These are phyloP conservation scores for Labroides dimidiatus DNA, from an alignment of 2,797 vertebrate species.

Conservation along the genomic window DNA sequence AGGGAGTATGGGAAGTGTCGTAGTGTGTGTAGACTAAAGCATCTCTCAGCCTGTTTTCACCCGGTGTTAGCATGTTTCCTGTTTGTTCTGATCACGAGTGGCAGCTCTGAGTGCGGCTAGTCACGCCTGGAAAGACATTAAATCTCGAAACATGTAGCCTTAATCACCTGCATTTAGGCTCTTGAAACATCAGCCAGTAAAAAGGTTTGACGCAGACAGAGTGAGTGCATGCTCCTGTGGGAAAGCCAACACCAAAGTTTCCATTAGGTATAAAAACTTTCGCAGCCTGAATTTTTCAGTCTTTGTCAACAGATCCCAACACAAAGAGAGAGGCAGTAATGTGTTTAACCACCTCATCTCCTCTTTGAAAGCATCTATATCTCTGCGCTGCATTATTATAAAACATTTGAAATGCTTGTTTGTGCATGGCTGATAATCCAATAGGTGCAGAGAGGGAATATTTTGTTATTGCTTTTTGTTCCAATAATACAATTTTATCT, in stretches of 20 bases:
- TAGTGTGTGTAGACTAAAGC: slow-evolving; percentile 17
- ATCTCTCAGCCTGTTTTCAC: slow-evolving; percentile 4
- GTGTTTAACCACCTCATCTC: neutral
- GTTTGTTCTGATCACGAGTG: neutral
- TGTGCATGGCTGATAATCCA: too few species aligned
- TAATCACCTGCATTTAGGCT: neutral
- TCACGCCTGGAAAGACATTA: neutral
- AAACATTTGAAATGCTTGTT: neutral
- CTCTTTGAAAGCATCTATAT: neutral
- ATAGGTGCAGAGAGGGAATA: too few species aligned
- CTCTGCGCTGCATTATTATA: neutral
- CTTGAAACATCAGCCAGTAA: neutral
- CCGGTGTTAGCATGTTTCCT: neutral
- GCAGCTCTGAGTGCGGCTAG: neutral
- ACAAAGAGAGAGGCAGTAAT: neutral
- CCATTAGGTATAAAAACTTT: neutral
- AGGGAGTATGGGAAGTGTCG: slow-evolving; percentile 7
- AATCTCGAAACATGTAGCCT: neutral
- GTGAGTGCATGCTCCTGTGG: neutral
- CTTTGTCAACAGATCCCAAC: neutral
- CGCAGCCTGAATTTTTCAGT: neutral
- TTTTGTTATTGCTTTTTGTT: too few species aligned
- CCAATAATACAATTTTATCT: too few species aligned
- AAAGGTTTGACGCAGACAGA: neutral
- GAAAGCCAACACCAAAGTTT: neutral